Evolutionary conservation across 1,140 invertebrate genomes (phyloP), one percentile per base, ranked within the genome.

Genomic region (Trialeurodes vaporariorum): DNA sequence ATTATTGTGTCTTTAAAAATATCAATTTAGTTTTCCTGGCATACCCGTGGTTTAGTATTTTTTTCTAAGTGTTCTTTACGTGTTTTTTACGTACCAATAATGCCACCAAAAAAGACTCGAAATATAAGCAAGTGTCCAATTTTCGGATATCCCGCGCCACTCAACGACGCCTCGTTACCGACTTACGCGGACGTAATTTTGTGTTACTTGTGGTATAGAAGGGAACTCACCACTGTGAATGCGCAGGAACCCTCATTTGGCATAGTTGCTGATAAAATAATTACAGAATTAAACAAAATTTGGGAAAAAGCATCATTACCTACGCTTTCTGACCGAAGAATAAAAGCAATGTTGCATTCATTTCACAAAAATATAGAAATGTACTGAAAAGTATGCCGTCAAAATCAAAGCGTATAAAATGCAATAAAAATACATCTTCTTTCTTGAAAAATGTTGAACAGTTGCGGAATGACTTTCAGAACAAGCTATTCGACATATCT

Each of bases 361-460:
- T 66, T 24, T 61, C 27, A 66, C 24, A 25, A 66, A 58, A 66
- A 66, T 26, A 40, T 24, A 59, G 25, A 66, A 66, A 66, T 34
- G 1, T 49, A 66, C 9, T 66, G 11, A 34, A 34, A 60, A 59
- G 40, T 49, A 13, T 24, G 58, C 27, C 17, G 5, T 59, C 58
- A 66, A 59, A 25, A 66, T 24, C 27, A 49, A 13, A 61, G 13
- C n/a, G n/a, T n/a, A n/a, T n/a, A n/a, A n/a, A n/a, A n/a, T n/a
- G n/a, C n/a, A n/a, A n/a, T n/a, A n/a, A n/a, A n/a, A n/a, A n/a
- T n/a, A n/a, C n/a, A n/a, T n/a, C n/a, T n/a, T n/a, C n/a, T n/a
- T n/a, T n/a, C n/a, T n/a, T n/a, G n/a, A 58, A 66, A 61, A 66
- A 61, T 59, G 25, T 49, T 25, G 49, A 66, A 67, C 13, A 66